Base-by-base conservation (phyloP, 2,888 invertebrate genomes). In the Chrysolina oricalcia region DNA sequence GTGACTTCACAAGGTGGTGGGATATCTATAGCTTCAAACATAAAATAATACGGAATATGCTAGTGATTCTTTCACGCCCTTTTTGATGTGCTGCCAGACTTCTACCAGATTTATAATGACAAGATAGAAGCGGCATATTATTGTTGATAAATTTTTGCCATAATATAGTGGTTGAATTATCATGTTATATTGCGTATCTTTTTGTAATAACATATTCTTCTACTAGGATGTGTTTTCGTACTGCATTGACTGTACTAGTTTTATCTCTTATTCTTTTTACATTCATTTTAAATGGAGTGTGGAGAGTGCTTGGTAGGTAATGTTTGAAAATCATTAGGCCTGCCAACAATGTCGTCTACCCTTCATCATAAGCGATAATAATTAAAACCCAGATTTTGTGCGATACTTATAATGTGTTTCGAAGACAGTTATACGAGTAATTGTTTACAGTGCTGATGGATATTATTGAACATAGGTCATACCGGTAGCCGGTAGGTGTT, bases 271-370 rank as follows among this genome's bases (percentile, higher is more conserved):
- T 71, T 65, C 40, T 40, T 41, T 41, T 71, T 41, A 35, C 23
- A 53, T 65, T 53, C 65, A 71, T 65, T 65, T 65, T 48, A 43
- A 71, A 65, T 71, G 41, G 48, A 71, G 71, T 71, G 50, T 41
- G 59, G 48, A 70, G 70, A 62, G 64, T 50, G 64, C 65, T 56
- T 43, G 40, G 48, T 48, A 71, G 64, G 71, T 71, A 71, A 65
- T 71, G 71, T 71, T 71, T 71, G 71, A 65, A 65, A 50, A 71
- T 71, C 71, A 71, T 71, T 71, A 71, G 65, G 41, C 19, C 71
- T 71, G 71, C 71, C 71, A 71, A 71, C 71, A 41, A 71, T 65
- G 65, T 71, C 64, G 53, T 71, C 64, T 64, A 64, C 41, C 71
- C 64, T 46, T 71, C 71, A 64, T 43, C 53, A 35, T 65, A 41